Base-by-base conservation (phyloP, 2,888 invertebrate species). In the Drosophila fungiperda region DNA sequence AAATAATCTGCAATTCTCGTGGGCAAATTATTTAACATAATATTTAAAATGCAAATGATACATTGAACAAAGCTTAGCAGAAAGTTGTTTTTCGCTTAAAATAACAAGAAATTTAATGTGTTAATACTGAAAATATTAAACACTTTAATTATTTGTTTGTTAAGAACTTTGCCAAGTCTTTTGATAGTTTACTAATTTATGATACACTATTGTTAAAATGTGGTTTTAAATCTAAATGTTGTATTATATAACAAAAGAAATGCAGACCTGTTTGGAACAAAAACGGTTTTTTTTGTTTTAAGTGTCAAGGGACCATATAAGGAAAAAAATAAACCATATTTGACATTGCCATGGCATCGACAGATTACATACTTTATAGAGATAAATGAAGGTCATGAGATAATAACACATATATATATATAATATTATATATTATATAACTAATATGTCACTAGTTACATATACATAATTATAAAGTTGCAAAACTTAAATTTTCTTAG, bases 11-110 rank as follows among this genome's bases (percentile, higher is more conserved):
- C 53, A 58, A 20, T 23, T 52, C 23, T 40, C 23, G 23, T 15
- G 12, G 5, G 12, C 5, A 23, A 48, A 35, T 78, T 74, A 48
- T 68, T 66, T 70, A 54, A 64, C 45, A 42, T 33, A 4, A 9
- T 8, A 38, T 62, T 58, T 32, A n/a, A 62, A 68, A 64, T 59
- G 78, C 64, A 59, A 76, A 76, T 68, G 6, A 17, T 38, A 20
- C 7, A 20, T 29, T 12, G 12, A 36, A 54, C 26, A 26, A 17
- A 54, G 29, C 5, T 29, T 36, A 1, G 7, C 20, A 40, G 3
- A 8, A 15, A 4, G 40, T 1, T 3, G 1, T n/a, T 50, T 17
- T 12, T 23, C 11, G 54, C 33, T 15, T 7, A n/a, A 38, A 26
- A 3, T 15, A 40, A 26, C 3, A 48, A 9, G 7, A 7, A 36